These are phyloP conservation scores for Eurosta solidaginis DNA, from an alignment of 1,140 invertebrate genomes.

Conservation along the genomic window DNA sequence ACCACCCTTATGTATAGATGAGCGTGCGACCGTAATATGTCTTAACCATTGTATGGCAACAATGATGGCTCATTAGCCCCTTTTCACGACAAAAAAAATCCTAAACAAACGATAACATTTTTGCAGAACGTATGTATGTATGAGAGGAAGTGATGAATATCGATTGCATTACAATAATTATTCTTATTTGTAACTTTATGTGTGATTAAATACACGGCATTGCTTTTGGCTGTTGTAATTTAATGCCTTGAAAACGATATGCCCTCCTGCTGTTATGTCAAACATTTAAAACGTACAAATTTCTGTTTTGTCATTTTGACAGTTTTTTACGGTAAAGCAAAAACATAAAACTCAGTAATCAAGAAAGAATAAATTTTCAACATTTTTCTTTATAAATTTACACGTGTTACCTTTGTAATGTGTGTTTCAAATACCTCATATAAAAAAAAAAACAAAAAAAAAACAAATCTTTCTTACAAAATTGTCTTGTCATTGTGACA, in stretches of 20 bases:
- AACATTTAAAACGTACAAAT: slow-evolving; percentile 28
- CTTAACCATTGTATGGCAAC: not conserved
- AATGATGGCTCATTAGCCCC: slow-evolving; percentile 13
- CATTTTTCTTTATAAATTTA: not conserved
- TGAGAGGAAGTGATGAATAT: not conserved
- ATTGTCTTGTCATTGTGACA: slow-evolving; percentile 18
- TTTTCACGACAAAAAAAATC: not conserved
- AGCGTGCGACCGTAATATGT: not conserved
- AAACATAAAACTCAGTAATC: not conserved
- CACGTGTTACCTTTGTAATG: not conserved
- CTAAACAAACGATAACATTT: not conserved
- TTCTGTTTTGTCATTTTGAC: slow-evolving; percentile 23
- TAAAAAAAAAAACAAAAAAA: not conserved
- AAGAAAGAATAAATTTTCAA: not conserved
- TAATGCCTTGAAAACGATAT: not conserved
- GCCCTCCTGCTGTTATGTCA: slow-evolving; percentile 7
- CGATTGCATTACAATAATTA: not conserved
- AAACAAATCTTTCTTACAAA: not conserved
- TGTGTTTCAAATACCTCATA: not conserved
- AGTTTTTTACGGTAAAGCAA: not conserved
- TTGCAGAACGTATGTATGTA: not conserved
- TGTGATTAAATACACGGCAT: not conserved
- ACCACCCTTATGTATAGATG: not conserved
- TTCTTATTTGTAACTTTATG: not conserved
- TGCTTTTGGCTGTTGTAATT: not conserved